Percentiles rank a stretch among this genome's conserved stretches.
Evolutionary conservation across 2,113 vertebrate species (phyloP).

Genomic region (Sinosuthora webbiana): DNA sequence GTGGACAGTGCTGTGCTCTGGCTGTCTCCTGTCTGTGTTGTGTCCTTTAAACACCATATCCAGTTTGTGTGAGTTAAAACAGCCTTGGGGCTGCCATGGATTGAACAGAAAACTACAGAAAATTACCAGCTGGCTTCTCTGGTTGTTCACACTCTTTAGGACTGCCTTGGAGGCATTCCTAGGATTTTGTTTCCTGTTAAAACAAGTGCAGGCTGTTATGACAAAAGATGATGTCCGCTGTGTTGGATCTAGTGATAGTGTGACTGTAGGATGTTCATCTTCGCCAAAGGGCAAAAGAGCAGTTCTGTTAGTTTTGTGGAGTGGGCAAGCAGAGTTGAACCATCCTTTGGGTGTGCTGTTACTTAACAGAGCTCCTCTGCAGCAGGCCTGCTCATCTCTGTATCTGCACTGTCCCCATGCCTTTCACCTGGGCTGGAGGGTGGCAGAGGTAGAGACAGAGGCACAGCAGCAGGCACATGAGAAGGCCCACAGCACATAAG

Average conservation of each 20-base stretch:
- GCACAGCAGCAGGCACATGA: not conserved
- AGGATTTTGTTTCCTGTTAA: not conserved
- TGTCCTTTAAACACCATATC: not conserved
- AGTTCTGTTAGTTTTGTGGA: not conserved
- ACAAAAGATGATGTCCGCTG: not conserved
- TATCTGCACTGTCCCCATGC: not conserved
- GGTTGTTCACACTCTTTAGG: not conserved
- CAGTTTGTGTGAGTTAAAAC: not conserved
- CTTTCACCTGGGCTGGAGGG: not conserved
- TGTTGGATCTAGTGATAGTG: not conserved
- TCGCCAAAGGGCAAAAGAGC: not conserved
- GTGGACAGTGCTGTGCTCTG: not conserved
- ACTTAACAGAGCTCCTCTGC: not conserved
- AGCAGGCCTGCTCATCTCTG: not conserved
- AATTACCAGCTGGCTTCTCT: not conserved
- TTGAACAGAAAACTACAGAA: not conserved
- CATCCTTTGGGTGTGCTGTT: not conserved
- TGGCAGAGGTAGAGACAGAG: not conserved
- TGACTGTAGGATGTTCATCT: not conserved
- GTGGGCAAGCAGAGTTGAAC: not conserved
- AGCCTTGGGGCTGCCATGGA: not conserved
- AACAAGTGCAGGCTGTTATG: not conserved
- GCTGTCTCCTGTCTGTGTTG: not conserved
- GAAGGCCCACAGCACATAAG: not conserved
- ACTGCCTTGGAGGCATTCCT: not conserved